Evolutionary conservation across 2,888 invertebrate species (phyloP), one percentile per base, ranked within the genome.

Genomic region (Cephonodes hylas): DNA sequence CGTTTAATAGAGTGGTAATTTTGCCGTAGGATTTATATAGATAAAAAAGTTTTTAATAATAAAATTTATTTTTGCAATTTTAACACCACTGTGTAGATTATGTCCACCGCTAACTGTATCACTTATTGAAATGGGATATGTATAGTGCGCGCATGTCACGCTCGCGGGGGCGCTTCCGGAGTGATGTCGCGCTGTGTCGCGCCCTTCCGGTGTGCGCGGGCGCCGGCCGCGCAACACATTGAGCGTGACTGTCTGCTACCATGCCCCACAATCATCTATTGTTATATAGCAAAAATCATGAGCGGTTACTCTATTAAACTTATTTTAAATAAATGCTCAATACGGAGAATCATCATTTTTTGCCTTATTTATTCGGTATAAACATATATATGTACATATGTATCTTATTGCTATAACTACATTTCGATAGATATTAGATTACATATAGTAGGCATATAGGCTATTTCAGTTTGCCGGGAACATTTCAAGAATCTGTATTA

Each of bases 131-230:
- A 60, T 60, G 60, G n/a, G 27, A 27, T 38, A 48, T 89, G 90
- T 85, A 81, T 70, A 70, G 73, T 77, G 78, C 73, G 63, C 75
- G 72, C 82, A 79, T 83, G 89, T 90, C 89, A 85, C 86, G 85
- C 85, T 83, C 79, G 81, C 77, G 82, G 80, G 85, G 86, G 81
- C 84, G 79, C 69, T 85, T 90, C 90, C 89, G 89, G 84, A 74
- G 78, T 66, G 75, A 70, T 71, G 81, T 77, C 77, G 80, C 81
- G 84, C 76, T 84, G 86, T 85, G 89, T 85, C 90, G 89, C 91
- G 84, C 91, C 91, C 91, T 91, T 91, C 91, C 86, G 87, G 86
- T 77, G 71, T 82, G 86, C 85, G 86, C 84, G 79, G 76, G 88
- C 86, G 85, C 85, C 74, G 72, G 66, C 57, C 73, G 69, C 66